Evolutionary conservation across 92 coral and sea anemone species (phyloP), one percentile per base, ranked within the genome.

Genomic region (Phenganax stokvisi): DNA sequence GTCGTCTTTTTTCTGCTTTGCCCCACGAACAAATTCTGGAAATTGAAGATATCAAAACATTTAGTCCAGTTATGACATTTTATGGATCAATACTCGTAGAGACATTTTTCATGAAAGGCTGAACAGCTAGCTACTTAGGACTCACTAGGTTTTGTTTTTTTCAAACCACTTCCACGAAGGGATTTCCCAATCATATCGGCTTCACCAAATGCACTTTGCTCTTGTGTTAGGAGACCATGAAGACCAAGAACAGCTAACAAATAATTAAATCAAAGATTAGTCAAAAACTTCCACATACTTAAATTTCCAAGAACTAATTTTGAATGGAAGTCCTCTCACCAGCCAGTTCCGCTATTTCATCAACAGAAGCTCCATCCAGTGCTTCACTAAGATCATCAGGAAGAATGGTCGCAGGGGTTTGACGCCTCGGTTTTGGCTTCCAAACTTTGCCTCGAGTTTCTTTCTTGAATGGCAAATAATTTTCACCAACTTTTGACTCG

Each of bases 341-440:
- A 30, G 98, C 98, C 25, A 93, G 89, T 75, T 93, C 98, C 70
- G 92, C 82, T 74, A 93, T 75, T 73, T 93, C 97, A 67, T 93
- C 98, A 15, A 87, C 97, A 12, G 98, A 89, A 0, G 98, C 98
- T 83, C 92, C 92, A 64, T 93, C 98, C 72, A 93, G 80, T 56
- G 92, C 93, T 13, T 89, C 98, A 74, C 89, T 89, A 51, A 93
- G 86, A 72, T 93, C 98, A 66, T 93, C 98, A 1, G 98, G 98
- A 27, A 93, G 91, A 76, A 89, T 78, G 1, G 92, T 84, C 6
- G 85, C 74, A 47, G 87, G 87, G 7, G 90, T 91, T 20, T 87
- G 85, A 29, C 79, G 72, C 25, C 75, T 77, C 16, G 90, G 74
- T 47, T 85, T 90, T 12, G 89, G 84, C n/a, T 83, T 86, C 86